A percentile compares a stretch with the other conserved stretches of the same genome.
Conservation (phyloP, 2,797 vertebrate genomes). For the Epinephelus awoara region DNA sequence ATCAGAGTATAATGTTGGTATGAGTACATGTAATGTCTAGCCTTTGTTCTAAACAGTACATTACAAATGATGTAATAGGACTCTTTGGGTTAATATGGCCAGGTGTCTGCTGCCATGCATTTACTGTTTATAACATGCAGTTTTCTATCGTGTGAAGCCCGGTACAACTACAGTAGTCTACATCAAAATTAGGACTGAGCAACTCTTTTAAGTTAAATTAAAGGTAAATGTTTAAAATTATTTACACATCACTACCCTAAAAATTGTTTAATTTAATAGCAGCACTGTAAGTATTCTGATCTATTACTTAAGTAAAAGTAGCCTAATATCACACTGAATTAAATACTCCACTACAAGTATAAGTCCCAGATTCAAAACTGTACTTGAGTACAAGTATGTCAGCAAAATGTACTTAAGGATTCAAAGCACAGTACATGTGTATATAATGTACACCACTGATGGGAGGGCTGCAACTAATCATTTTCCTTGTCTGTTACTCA, state of each 20-base stretch:
- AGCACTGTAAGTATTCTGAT: too few relatives aligned
- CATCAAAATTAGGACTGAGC: neutral
- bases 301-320: too few relatives aligned
- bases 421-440: too few relatives aligned
- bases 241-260: too few relatives aligned
- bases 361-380: too few relatives aligned
- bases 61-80: slow-evolving; percentile 14
- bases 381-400: too few relatives aligned
- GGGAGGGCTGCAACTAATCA: too few relatives aligned
- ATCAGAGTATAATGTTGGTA: slow-evolving; percentile 20
- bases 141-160: neutral
- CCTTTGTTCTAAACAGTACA: neutral
- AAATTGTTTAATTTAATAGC: too few relatives aligned
- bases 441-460: too few relatives aligned
- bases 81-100: neutral
- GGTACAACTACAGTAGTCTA: neutral
- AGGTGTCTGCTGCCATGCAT: neutral
- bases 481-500: neutral
- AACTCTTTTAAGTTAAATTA: neutral
- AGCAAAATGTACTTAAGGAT: too few relatives aligned
- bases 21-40: slow-evolving; percentile 12
- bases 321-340: too few relatives aligned
- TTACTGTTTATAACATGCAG: neutral
- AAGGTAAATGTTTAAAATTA: neutral
- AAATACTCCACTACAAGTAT: too few relatives aligned